These are phyloP conservation scores for Anisognathus igniventris DNA, from an alignment of 2,797 vertebrate genomes.

Conservation along the genomic window DNA sequence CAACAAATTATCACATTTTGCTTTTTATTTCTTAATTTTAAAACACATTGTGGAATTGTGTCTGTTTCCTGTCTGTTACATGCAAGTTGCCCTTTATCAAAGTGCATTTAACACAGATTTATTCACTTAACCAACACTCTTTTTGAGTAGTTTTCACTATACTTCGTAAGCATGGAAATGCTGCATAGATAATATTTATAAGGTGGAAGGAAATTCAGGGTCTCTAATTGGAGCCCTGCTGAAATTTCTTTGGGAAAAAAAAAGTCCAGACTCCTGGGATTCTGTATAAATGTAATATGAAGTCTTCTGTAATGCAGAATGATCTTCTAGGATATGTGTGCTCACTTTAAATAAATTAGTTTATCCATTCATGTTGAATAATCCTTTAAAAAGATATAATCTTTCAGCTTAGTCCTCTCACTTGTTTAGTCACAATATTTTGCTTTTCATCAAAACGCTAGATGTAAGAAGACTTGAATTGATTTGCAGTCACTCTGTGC, in stretches of 20 bases:
- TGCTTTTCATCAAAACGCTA: neutral
- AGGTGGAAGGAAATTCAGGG: slow-evolving; percentile 68
- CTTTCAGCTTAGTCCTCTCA: neutral
- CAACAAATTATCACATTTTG: neutral
- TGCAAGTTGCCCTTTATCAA: neutral
- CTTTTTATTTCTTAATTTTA: slow-evolving; percentile 1
- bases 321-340: slow-evolving; percentile 52
- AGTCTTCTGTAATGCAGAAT: slow-evolving; percentile 58
- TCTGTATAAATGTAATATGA: slow-evolving; percentile 59
- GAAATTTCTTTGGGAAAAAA: slow-evolving; percentile 48
- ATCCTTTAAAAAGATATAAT: neutral
- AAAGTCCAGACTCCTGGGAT: slow-evolving; percentile 50
- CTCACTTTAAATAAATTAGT: slow-evolving; percentile 57
- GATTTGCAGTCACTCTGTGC: neutral
- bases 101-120: slow-evolving; percentile 50
- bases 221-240: slow-evolving; percentile 68
- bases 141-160: slow-evolving; percentile 68
- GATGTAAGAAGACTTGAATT: neutral
- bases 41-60: neutral
- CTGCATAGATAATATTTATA: slow-evolving; percentile 70
- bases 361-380: neutral
- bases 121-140: slow-evolving; percentile 60
- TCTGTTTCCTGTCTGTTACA: slow-evolving; percentile 22
- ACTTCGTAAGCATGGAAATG: slow-evolving; percentile 72
- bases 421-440: neutral